A percentile compares a stretch with the other conserved stretches of the same genome.
phyloP scores from a whole-genome alignment of 2,888 invertebrate genomes.

The Lottia gigantea region DNA sequence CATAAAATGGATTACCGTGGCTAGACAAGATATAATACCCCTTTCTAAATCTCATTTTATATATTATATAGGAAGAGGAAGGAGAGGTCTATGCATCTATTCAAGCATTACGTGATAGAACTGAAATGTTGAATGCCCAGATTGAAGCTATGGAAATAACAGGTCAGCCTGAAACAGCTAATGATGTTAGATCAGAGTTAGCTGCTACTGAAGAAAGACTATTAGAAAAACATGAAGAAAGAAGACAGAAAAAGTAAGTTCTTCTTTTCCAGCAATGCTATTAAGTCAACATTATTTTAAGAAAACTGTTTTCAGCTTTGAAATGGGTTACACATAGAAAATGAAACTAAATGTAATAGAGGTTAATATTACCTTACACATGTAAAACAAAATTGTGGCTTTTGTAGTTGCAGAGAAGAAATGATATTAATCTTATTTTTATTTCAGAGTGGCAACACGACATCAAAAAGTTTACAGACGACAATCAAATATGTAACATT shows the following conservation, averaged over 20 bases:
- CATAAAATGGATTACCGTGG: too few relatives aligned
- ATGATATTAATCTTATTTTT: constrained; percentile 10
- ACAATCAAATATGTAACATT: constrained; percentile 32
- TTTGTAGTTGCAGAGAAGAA: background rate
- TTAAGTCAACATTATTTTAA: too few relatives aligned
- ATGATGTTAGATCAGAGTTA: constrained; percentile 37
- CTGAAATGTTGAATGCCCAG: constrained; percentile 52
- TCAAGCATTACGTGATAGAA: constrained; percentile 60
- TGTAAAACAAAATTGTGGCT: too few relatives aligned
- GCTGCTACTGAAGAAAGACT: constrained; percentile 53
- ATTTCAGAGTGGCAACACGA: constrained; percentile 30
- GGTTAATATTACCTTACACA: too few relatives aligned
- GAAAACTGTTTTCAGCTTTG: too few relatives aligned
- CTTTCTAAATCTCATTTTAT: too few relatives aligned
- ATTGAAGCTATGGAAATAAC: constrained; percentile 50
- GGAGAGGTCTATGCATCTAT: constrained; percentile 64
- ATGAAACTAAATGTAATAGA: too few relatives aligned
- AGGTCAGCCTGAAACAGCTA: constrained; percentile 41
- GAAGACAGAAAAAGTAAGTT: constrained; percentile 58
- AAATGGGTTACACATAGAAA: too few relatives aligned
- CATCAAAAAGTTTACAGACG: constrained; percentile 39
- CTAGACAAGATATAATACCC: too few relatives aligned
- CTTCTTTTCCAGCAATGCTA: background rate
- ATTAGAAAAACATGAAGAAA: constrained; percentile 58
- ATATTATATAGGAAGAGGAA: constrained; percentile 58